Base-by-base conservation (phyloP, 1,140 invertebrate species). In the Pogonus chalceus region DNA sequence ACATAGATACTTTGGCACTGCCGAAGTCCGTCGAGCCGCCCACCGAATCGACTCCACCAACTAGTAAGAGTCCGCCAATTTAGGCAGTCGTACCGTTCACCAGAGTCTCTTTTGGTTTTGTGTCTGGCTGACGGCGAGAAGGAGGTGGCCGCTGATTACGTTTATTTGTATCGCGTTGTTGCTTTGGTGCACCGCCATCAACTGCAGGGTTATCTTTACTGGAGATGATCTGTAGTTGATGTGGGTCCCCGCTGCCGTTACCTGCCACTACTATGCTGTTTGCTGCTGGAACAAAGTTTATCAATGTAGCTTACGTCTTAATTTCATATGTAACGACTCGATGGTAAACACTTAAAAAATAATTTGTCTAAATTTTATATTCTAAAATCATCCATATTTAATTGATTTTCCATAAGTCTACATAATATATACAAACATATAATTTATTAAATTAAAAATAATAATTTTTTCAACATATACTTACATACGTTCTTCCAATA, bases 101-200 rank as follows among this genome's bases (percentile, higher is more conserved):
- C 66, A 80, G 70, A 56, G 76, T 68, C 64, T 80, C 78, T 59
- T 79, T 79, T 54, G 76, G 75, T 69, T 80, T 79, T 58, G 69
- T 72, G 10, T 58, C 23, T 9, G 63, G 62, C 20, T 57, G 64
- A 23, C 60, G 62, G 23, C 65, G 58, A 60, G 71, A 72, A 51
- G 73, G 66, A 35, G 72, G 65, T 49, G 71, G 71, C 60, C 73
- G 72, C 54, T 68, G 63, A 54, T 58, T 73, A 66, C 53, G 63
- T 62, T 58, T 71, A 69, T 63, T 77, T 60, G 55, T 71, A 68
- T 59, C 72, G 62, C 57, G 73, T 71, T 22, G 70, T 60, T 50
- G 68, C 68, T 62, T 72, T 64, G 59, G 63, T 57, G 58, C 60
- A 69, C 49, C 64, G 68, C 35, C 66, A 62, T 21, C 62, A 48